A percentile compares a stretch with the other conserved stretches of the same genome.
phyloP scores from a whole-genome alignment of 2,113 vertebrate genomes.

The Ceyx cyanopectus region DNA sequence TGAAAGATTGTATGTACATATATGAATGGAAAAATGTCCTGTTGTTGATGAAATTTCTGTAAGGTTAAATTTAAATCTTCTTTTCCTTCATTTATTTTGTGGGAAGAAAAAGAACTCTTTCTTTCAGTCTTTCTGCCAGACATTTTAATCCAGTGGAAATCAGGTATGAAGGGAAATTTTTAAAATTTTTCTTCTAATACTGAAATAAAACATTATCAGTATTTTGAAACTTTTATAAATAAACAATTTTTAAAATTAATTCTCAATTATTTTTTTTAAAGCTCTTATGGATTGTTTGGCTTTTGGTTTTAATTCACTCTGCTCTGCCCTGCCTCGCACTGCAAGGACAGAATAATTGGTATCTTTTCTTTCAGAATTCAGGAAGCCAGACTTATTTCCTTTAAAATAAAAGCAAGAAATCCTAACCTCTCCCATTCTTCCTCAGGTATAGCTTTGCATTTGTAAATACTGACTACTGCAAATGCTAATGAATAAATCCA shows the following conservation, averaged over 20 bases:
- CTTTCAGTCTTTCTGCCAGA: background rate
- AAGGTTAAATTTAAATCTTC: background rate
- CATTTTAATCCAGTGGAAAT: background rate
- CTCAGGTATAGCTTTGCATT: background rate
- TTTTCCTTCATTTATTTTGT: background rate
- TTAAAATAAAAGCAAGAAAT: background rate
- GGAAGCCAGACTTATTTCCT: background rate
- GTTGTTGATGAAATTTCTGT: background rate
- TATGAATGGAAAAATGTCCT: background rate
- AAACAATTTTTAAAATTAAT: background rate
- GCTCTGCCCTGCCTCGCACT: background rate
- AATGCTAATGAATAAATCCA: background rate
- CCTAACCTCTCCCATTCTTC: background rate
- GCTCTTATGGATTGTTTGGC: background rate
- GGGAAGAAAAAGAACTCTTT: background rate
- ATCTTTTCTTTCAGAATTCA: background rate
- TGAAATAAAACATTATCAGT: background rate
- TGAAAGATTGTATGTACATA: background rate
- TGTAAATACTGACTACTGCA: background rate
- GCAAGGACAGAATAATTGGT: background rate
- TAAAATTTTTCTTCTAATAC: background rate
- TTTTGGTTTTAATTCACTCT: background rate
- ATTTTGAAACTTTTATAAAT: background rate
- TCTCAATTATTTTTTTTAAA: background rate
- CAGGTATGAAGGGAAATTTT: background rate